Evolutionary conservation across 2,797 vertebrate species (phyloP).

Genomic region (Austrolebias charrua): DNA sequence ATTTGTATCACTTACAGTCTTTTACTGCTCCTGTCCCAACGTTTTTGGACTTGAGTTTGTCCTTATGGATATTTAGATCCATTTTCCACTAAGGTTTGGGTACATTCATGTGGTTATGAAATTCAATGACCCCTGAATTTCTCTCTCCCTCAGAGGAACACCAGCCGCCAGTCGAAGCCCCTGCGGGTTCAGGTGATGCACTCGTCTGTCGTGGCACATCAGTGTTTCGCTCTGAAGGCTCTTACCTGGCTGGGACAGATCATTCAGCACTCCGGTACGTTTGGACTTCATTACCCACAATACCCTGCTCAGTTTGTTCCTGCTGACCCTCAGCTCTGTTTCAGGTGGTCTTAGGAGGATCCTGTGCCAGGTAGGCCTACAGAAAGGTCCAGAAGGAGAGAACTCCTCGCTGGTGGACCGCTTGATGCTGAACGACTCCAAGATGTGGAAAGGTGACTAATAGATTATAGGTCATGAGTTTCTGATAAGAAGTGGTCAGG

Average conservation of each 20-base stretch:
- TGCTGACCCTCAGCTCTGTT: constrained; percentile 16
- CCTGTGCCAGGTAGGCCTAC: constrained; percentile 92
- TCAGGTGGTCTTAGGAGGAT: constrained; percentile 91
- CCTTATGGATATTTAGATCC: too few species aligned
- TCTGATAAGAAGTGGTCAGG: background rate
- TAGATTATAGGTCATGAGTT: background rate
- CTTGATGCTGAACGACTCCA: constrained; percentile 94
- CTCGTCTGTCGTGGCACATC: constrained; percentile 94
- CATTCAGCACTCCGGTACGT: constrained; percentile 92
- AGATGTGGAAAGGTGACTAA: constrained; percentile 93
- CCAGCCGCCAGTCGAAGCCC: constrained; percentile 94
- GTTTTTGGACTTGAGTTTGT: too few species aligned
- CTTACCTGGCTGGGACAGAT: constrained; percentile 91
- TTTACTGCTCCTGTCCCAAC: too few species aligned
- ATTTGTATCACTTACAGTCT: too few species aligned
- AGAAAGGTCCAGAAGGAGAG: constrained; percentile 86
- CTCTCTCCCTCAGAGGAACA: constrained; percentile 84
- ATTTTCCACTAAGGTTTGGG: too few species aligned
- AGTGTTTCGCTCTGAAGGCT: constrained; percentile 92
- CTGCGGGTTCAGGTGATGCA: constrained; percentile 97
- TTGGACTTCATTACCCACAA: constrained; percentile 12
- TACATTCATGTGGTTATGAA: background rate
- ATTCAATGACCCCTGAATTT: background rate
- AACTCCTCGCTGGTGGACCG: constrained; percentile 91
- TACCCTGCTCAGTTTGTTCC: background rate